Evolutionary conservation across 2,113 vertebrate genomes (phyloP), one percentile per base, ranked within the genome.

Genomic region (Pao palembangensis): DNA sequence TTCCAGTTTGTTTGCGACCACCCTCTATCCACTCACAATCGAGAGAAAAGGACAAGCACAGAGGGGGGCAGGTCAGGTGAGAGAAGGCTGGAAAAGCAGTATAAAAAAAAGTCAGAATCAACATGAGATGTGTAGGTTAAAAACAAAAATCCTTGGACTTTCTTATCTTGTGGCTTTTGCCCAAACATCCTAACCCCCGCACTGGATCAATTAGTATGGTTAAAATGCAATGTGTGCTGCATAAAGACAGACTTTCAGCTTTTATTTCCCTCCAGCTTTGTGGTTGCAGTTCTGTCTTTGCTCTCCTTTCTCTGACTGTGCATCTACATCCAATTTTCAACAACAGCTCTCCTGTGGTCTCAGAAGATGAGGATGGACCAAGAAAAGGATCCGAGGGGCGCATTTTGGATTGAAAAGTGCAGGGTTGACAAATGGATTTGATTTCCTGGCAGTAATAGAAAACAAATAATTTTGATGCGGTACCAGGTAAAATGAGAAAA

Each of bases 331-430:
- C 78, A 73, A 77, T 79, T 78, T 76, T 73, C 75, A 80, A 87
- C 84, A 90, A 88, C 77, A 76, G 85, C 78, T 85, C 87, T 87
- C 88, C 82, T 64, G 83, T 76, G 77, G 81, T 76, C 83, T 74
- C 42, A 20, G 50, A 73, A 77, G 82, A 87, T 80, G 82, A 83
- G 73, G 62, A 67, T 53, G 63, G 57, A 61, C 23, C 49, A 55
- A 41, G 34, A 62, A 65, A 51, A 69, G 64, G 47, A 55, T 56
- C 42, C 47, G 48, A 28, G 20, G 23, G 57, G 38, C 18, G 51
- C 28, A 21, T 31, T 61, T 8, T 16, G 55, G 52, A 28, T 47
- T 72, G 64, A 71, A 73, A 81, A 70, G 66, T 78, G 64, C 56
- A 58, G 28, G 55, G 51, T 60, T 65, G 70, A 75, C 63, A 76